phyloP scores from a whole-genome alignment of 2,888 invertebrate genomes.

The Trissonchulus latispiculum region DNA sequence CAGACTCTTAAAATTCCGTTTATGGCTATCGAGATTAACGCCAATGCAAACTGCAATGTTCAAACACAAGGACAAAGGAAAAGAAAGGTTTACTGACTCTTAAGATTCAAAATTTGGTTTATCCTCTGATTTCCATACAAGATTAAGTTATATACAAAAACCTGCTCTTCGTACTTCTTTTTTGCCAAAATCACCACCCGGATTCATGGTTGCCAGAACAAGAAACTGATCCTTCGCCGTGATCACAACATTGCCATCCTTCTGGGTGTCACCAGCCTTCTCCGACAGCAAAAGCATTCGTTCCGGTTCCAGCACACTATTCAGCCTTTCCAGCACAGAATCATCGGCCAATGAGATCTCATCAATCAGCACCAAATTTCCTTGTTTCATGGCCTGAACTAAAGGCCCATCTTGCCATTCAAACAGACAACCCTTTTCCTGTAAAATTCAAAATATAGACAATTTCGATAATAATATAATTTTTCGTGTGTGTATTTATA shows the following conservation, averaged over 20 bases:
- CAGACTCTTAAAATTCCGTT: no score
- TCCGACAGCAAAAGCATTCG: constrained; percentile 79
- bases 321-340: constrained; percentile 89
- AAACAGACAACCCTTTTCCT: constrained; percentile 54
- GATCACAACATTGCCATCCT: constrained; percentile 26
- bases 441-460: no score
- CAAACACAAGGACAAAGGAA: no score
- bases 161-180: constrained; percentile 67
- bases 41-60: no score
- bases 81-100: no score
- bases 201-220: constrained; percentile 97
- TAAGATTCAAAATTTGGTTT: no score
- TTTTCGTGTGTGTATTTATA: no score
- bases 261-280: constrained; percentile 58
- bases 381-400: constrained; percentile 75
- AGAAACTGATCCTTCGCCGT: constrained; percentile 62
- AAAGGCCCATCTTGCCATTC: constrained; percentile 97
- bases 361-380: constrained; percentile 82
- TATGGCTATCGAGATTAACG: no score
- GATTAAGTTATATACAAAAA: no score
- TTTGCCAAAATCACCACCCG: constrained; percentile 97
- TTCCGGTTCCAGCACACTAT: constrained; percentile 86
- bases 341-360: constrained; percentile 98
- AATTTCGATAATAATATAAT: no score
- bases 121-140: no score